Evolutionary conservation across 2,113 vertebrate genomes (phyloP).

Genomic region (Okapia johnstoni): DNA sequence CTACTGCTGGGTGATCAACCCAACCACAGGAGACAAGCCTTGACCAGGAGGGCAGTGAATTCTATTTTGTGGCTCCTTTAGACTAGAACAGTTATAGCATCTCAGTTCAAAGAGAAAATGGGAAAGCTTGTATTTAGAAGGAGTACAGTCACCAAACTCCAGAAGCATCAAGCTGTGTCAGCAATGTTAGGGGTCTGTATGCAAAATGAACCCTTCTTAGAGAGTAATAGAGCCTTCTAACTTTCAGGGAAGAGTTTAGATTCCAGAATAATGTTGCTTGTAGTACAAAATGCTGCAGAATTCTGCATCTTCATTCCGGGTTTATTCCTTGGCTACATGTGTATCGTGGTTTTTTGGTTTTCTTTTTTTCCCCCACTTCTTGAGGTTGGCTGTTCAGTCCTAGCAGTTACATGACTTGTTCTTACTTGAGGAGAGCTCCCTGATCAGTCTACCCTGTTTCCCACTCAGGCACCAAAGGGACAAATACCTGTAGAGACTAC

Average conservation of each 20-base stretch:
- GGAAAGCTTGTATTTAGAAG: background rate
- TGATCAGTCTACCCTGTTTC: slow-evolving; percentile 65
- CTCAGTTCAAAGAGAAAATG: background rate
- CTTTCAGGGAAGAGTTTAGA: background rate
- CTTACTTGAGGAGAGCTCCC: slow-evolving; percentile 73
- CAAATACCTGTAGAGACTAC: slow-evolving; percentile 58
- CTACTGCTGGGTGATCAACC: background rate
- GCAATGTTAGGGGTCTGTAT: background rate
- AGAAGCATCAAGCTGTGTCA: background rate
- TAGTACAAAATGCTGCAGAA: background rate
- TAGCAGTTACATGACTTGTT: slow-evolving; percentile 71
- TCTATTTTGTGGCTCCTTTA: background rate
- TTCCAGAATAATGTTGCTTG: background rate
- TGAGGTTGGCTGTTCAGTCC: slow-evolving; percentile 67
- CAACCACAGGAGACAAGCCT: background rate
- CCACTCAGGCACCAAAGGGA: slow-evolving; percentile 32
- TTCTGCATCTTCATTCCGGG: background rate
- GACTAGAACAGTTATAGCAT: background rate
- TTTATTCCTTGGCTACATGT: background rate
- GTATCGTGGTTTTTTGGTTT: fast-evolving
- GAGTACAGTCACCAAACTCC: background rate
- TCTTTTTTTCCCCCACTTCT: background rate
- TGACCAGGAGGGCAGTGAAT: background rate
- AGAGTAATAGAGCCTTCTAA: background rate
- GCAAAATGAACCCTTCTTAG: background rate